A percentile compares a stretch with the other conserved stretches of the same genome.
Conservation (phyloP, 2,888 invertebrate genomes). For the Corbicula japonica region DNA sequence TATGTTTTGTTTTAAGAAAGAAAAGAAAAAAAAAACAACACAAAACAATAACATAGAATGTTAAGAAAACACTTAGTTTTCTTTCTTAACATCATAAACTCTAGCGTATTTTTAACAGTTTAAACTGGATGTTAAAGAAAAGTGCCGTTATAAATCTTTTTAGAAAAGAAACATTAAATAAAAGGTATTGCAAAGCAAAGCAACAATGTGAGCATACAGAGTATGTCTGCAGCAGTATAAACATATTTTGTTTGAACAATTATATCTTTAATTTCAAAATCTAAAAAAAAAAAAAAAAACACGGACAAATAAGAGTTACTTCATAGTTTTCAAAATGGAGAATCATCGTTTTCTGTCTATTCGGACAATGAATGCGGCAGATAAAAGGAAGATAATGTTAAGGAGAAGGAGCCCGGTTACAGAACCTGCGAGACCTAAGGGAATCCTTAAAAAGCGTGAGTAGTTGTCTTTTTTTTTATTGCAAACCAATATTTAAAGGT, state of each 20-base stretch:
- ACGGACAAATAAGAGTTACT: no score
- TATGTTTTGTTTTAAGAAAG: no score
- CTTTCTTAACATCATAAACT: no score
- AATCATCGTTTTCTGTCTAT: conserved; percentile 15
- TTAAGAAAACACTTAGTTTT: no score
- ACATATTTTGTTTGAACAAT: neutral
- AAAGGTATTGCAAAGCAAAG: neutral
- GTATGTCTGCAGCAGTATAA: neutral
- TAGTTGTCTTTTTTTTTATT: neutral
- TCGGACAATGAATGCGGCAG: conserved; percentile 43
- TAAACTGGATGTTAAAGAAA: no score
- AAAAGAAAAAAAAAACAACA: no score
- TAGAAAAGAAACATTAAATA: neutral
- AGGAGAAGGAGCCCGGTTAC: conserved; percentile 37
- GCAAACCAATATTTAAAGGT: no score
- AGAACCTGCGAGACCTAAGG: conserved; percentile 23
- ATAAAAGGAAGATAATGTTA: conserved; percentile 55
- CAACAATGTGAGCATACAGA: neutral
- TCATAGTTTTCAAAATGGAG: no score
- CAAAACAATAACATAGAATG: no score
- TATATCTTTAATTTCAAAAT: neutral
- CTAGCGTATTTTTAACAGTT: no score
- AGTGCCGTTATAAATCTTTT: neutral
- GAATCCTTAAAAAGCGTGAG: conserved; percentile 55
- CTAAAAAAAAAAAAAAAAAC: neutral